Conservation (phyloP, 23 tunicate genomes). For the Corella eumyota region DNA sequence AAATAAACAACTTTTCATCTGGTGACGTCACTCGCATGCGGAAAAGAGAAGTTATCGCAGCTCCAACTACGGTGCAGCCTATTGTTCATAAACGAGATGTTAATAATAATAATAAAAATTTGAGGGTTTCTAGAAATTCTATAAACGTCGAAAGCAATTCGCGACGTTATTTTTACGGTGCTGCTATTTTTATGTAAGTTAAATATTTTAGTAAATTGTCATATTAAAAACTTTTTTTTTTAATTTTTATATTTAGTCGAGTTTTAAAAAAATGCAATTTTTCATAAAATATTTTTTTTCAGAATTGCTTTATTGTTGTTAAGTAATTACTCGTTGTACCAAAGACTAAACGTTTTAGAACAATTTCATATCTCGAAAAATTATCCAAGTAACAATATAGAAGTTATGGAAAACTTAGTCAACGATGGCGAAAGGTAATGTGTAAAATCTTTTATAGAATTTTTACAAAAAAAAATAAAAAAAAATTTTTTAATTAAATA, state of each 20-base stretch:
- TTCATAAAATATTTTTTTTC: too few species aligned
- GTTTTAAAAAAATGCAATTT: not conserved
- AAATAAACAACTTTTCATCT: too few species aligned
- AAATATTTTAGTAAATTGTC: not conserved
- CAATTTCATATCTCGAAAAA: constrained; percentile 10
- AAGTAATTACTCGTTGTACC: constrained; percentile 72
- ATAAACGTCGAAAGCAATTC: not conserved
- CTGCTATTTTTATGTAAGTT: constrained; percentile 7
- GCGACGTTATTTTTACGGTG: constrained; percentile 4
- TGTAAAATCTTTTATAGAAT: too few species aligned
- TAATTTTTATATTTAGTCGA: too few species aligned
- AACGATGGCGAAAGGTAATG: too few species aligned
- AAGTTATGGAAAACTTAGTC: too few species aligned
- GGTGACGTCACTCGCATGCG: constrained; percentile 7
- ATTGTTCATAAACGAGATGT: not conserved
- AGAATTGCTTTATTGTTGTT: constrained; percentile 47
- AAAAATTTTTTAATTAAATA: too few species aligned
- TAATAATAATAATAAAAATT: constrained; percentile 6
- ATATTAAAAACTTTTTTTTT: not conserved
- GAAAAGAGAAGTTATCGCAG: constrained; percentile 3
- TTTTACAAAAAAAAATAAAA: too few species aligned
- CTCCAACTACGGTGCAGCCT: constrained; percentile 14
- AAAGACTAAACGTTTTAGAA: constrained; percentile 38
- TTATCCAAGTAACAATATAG: too few species aligned
- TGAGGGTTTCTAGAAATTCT: not conserved